Conservation (phyloP, 2,888 invertebrate genomes). For the Sphecodes monilicornis region DNA sequence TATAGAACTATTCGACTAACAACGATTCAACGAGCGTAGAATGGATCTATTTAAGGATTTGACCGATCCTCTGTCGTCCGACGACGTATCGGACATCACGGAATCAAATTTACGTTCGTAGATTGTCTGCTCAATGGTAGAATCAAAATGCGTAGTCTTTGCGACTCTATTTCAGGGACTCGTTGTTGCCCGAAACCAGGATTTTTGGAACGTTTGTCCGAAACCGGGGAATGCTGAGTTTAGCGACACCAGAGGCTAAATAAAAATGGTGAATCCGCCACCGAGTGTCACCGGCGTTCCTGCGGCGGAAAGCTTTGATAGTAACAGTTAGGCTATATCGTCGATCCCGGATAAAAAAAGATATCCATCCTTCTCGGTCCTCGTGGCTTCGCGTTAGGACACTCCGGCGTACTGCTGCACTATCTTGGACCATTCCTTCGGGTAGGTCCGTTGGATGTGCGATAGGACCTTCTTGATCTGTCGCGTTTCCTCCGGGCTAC, state of each 20-base stretch:
- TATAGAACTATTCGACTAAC: neutral
- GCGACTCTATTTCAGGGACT: too few species aligned
- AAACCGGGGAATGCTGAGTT: too few species aligned
- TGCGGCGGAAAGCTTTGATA: neutral
- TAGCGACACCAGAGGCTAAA: too few species aligned
- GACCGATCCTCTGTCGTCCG: neutral
- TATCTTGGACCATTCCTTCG: conserved; percentile 91
- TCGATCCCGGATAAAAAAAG: neutral
- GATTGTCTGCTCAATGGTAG: too few species aligned
- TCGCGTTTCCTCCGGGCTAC: conserved; percentile 88
- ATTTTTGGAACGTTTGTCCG: too few species aligned
- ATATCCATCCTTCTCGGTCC: neutral
- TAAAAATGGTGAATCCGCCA: neutral
- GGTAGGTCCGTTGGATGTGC: conserved; percentile 91
- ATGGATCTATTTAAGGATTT: neutral
- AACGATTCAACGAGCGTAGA: neutral
- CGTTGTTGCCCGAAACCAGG: too few species aligned
- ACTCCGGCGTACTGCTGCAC: conserved; percentile 88
- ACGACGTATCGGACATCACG: neutral
- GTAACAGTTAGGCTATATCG: conserved; percentile 6
- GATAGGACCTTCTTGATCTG: conserved; percentile 91
- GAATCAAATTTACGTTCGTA: neutral
- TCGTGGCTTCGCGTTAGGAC: conserved; percentile 50
- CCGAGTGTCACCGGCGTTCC: neutral
- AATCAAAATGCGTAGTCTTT: too few species aligned